Evolutionary conservation across 2,113 vertebrate genomes (phyloP).

Genomic region (Rhynchomys soricoides): DNA sequence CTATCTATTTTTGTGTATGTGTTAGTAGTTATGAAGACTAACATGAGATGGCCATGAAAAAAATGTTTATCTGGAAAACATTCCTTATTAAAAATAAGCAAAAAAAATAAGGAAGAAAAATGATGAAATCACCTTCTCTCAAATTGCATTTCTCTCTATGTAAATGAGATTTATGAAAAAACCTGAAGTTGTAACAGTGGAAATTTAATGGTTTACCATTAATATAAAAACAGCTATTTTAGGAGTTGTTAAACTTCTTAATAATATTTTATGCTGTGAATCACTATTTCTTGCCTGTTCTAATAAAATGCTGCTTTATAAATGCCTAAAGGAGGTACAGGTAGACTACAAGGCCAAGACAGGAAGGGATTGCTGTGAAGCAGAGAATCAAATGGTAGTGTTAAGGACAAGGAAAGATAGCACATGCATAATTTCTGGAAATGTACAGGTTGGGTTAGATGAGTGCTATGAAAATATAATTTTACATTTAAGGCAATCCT

Average conservation of each 20-base stretch:
- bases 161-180: constrained; percentile 9
- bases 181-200: background rate
- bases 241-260: constrained; percentile 34
- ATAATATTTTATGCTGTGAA: background rate
- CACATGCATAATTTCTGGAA: background rate
- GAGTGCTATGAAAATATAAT: background rate
- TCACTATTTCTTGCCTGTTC: background rate
- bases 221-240: background rate
- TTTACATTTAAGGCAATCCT: background rate
- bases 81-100: background rate
- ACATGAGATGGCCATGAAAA: background rate
- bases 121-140: background rate
- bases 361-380: background rate
- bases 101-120: constrained; percentile 12
- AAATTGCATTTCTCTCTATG: constrained; percentile 3
- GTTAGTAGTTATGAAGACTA: background rate
- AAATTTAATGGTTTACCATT: constrained; percentile 15
- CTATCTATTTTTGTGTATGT: background rate
- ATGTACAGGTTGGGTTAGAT: background rate
- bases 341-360: accelerated
- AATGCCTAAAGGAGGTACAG: background rate
- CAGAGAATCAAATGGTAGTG: background rate
- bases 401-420: background rate
- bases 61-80: background rate
- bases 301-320: background rate